phyloP scores from a whole-genome alignment of 2,888 invertebrate genomes.

The Parnassius glacialis region DNA sequence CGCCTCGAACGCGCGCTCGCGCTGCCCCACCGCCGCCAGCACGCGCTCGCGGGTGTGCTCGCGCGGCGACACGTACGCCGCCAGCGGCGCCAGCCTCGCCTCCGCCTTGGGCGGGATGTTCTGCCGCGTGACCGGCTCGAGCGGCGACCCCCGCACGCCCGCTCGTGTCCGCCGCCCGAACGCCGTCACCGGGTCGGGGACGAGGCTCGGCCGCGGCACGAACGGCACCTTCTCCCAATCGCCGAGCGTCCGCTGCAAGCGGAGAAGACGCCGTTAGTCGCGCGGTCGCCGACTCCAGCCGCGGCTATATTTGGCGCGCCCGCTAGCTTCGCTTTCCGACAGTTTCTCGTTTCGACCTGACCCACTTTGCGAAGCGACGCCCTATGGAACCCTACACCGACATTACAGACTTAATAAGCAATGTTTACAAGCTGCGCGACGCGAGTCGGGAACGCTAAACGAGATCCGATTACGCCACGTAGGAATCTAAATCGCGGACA shows the following conservation, averaged over 20 bases:
- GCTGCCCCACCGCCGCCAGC: slow-evolving; percentile 79
- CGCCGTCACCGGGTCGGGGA: slow-evolving; percentile 91
- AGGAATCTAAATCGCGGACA: slow-evolving; percentile 35
- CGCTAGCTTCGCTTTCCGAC: slow-evolving; percentile 69
- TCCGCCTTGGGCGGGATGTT: slow-evolving; percentile 83
- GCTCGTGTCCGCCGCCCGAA: slow-evolving; percentile 85
- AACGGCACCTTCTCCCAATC: slow-evolving; percentile 95
- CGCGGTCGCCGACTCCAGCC: slow-evolving; percentile 72
- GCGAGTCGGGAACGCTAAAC: slow-evolving; percentile 33
- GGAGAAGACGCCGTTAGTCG: slow-evolving; percentile 78
- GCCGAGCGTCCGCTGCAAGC: slow-evolving; percentile 87
- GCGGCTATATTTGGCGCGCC: slow-evolving; percentile 82
- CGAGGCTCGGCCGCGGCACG: slow-evolving; percentile 91
- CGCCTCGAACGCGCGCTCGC: slow-evolving; percentile 80
- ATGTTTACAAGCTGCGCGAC: slow-evolving; percentile 63
- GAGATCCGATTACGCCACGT: slow-evolving; percentile 39
- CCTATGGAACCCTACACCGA: slow-evolving; percentile 36
- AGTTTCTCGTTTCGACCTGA: slow-evolving; percentile 62
- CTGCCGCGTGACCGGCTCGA: slow-evolving; percentile 81
- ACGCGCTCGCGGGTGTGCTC: slow-evolving; percentile 84
- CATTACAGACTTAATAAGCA: slow-evolving; percentile 51
- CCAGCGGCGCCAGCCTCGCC: slow-evolving; percentile 81
- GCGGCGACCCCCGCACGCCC: slow-evolving; percentile 67
- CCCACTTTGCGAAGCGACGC: slow-evolving; percentile 62
- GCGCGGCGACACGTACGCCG: slow-evolving; percentile 85